Percentiles rank a stretch among this genome's conserved stretches.
These are phyloP conservation scores for Alosa alosa DNA, from an alignment of 2,113 vertebrate genomes.

Conservation along the genomic window DNA sequence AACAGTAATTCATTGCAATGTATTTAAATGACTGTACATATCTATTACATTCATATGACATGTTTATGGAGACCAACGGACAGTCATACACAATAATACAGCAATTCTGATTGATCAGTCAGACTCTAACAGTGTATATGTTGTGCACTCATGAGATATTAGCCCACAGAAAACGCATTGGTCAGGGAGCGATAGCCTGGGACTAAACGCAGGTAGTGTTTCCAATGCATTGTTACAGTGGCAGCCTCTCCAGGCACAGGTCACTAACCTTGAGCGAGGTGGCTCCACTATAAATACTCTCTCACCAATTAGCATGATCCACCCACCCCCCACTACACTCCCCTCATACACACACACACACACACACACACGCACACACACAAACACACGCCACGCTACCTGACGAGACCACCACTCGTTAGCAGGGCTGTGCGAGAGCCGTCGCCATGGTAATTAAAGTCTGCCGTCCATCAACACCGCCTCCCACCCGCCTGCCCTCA, in stretches of 20 bases:
- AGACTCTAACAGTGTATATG: background rate
- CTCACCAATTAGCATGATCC: constrained; percentile 63
- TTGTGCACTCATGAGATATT: background rate
- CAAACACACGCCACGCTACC: constrained; percentile 46
- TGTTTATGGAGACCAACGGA: background rate
- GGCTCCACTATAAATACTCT: constrained; percentile 71
- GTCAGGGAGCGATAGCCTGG: no score
- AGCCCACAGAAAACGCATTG: background rate
- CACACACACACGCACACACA: background rate
- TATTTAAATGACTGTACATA: background rate
- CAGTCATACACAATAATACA: background rate
- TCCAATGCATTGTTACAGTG: background rate
- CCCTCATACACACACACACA: background rate
- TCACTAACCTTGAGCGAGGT: constrained; percentile 67
- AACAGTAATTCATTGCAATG: background rate
- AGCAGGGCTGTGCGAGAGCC: constrained; percentile 59
- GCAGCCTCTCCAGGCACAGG: constrained; percentile 35
- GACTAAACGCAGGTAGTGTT: no score
- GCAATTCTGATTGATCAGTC: background rate
- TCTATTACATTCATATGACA: background rate
- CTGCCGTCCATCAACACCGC: constrained; percentile 66
- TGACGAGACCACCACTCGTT: constrained; percentile 59
- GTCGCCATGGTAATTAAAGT: constrained; percentile 68
- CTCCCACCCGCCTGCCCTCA: constrained; percentile 50
- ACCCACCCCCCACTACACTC: constrained; percentile 44